phyloP scores from a whole-genome alignment of 2,797 vertebrate species.

The Artibeus jamaicensis region DNA sequence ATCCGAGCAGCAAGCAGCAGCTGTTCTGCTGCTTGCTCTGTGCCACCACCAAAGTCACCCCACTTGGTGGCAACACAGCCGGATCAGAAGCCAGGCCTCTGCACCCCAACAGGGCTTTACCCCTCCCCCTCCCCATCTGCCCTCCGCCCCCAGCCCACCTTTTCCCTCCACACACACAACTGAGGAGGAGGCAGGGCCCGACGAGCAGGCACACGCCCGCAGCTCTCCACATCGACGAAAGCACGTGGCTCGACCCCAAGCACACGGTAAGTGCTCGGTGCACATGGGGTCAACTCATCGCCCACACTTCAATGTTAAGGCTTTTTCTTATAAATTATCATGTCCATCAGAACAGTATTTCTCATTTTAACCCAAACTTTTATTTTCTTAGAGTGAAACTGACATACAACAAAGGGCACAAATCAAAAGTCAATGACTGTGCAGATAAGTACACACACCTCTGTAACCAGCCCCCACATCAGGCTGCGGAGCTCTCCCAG shows the following conservation, averaged over 20 bases:
- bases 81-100: not conserved
- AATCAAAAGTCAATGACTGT: not conserved
- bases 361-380: not conserved
- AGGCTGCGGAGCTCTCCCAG: accelerated
- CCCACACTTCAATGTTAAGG: not conserved
- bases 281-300: not conserved
- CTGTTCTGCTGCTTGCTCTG: not conserved
- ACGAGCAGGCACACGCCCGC: accelerated
- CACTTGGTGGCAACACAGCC: not conserved
- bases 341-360: not conserved
- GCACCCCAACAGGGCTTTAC: not conserved
- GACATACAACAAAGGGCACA: not conserved
- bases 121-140: not conserved
- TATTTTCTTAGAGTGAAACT: not conserved
- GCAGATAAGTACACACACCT: accelerated
- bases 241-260: accelerated
- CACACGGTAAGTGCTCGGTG: accelerated
- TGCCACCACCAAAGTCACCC: not conserved
- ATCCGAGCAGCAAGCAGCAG: not conserved
- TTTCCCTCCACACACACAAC: not conserved
- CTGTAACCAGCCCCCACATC: accelerated
- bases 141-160: not conserved
- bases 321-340: not conserved
- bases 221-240: not conserved
- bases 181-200: not conserved